A percentile compares a stretch with the other conserved stretches of the same genome.
These are phyloP conservation scores for Cephonodes hylas DNA, from an alignment of 2,888 invertebrate genomes.

Conservation along the genomic window DNA sequence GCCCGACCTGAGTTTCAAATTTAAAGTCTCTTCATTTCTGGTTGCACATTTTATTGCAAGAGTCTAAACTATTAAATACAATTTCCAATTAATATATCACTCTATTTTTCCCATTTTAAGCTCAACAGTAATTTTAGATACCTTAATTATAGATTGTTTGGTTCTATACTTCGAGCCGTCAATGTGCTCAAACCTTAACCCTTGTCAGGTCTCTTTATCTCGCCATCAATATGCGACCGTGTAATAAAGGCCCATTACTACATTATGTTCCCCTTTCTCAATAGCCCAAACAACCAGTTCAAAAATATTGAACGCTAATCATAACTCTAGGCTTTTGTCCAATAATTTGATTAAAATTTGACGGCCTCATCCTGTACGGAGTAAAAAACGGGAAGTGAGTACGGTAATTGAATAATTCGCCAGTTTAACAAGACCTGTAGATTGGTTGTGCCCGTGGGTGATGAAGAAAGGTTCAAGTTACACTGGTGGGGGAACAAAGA, in stretches of 20 bases:
- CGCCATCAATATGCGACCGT: not conserved
- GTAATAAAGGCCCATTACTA: not conserved
- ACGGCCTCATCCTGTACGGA: conserved; percentile 68
- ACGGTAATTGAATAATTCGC: conserved; percentile 33
- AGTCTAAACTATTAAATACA: no score
- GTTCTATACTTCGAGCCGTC: no score
- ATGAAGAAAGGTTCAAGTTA: not conserved
- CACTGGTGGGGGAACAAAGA: not conserved
- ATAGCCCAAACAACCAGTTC: not conserved
- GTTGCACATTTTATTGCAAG: no score
- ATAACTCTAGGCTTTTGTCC: conserved; percentile 55
- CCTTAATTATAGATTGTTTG: no score
- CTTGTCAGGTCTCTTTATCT: not conserved
- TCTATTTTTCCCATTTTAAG: no score
- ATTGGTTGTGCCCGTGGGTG: conserved; percentile 12
- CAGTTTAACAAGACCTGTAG: conserved; percentile 36
- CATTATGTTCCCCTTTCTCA: not conserved
- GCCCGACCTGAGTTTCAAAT: no score
- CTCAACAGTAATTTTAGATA: no score
- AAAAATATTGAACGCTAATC: conserved; percentile 39
- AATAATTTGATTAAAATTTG: conserved; percentile 75
- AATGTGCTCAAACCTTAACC: not conserved
- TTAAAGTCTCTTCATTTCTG: no score
- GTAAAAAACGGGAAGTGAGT: conserved; percentile 60
- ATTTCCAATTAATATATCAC: no score